phyloP scores from a whole-genome alignment of 2,888 invertebrate species.

The Sinohyriopsis cumingii region DNA sequence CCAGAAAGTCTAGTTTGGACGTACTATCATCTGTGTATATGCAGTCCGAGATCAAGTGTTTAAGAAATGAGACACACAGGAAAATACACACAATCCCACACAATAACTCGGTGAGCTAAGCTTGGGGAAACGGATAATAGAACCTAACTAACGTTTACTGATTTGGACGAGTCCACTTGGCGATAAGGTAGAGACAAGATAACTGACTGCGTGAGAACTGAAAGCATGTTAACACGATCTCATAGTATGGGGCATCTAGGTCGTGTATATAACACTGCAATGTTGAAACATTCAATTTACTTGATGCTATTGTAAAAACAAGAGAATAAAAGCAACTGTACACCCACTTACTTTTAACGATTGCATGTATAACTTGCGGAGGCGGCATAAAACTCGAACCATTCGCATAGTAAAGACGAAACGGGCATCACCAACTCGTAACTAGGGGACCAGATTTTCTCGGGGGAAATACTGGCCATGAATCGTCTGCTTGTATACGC shows the following conservation, averaged over 20 bases:
- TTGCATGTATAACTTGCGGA: too few species aligned
- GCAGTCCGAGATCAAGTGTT: background rate
- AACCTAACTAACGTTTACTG: constrained; percentile 47
- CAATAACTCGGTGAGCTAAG: constrained; percentile 1
- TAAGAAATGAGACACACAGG: background rate
- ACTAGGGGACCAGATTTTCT: too few species aligned
- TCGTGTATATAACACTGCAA: constrained; percentile 15
- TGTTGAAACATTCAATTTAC: too few species aligned
- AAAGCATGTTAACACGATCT: constrained; percentile 13
- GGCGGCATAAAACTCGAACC: too few species aligned
- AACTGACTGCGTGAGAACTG: constrained; percentile 32
- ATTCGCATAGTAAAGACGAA: too few species aligned
- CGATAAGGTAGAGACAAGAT: constrained; percentile 19
- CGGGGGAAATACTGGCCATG: too few species aligned
- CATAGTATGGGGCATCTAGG: constrained; percentile 16
- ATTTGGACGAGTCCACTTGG: constrained; percentile 40
- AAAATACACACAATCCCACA: constrained; percentile 3
- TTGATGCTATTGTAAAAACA: too few species aligned
- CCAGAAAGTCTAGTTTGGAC: constrained; percentile 1
- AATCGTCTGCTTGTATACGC: too few species aligned
- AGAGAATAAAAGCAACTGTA: too few species aligned
- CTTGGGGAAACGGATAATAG: constrained; percentile 33
- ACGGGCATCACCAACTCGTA: too few species aligned
- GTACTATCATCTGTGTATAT: constrained; percentile 1
- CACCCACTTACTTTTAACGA: too few species aligned